Conservation (phyloP, 2,797 vertebrate genomes). For the Delichon dasypus region DNA sequence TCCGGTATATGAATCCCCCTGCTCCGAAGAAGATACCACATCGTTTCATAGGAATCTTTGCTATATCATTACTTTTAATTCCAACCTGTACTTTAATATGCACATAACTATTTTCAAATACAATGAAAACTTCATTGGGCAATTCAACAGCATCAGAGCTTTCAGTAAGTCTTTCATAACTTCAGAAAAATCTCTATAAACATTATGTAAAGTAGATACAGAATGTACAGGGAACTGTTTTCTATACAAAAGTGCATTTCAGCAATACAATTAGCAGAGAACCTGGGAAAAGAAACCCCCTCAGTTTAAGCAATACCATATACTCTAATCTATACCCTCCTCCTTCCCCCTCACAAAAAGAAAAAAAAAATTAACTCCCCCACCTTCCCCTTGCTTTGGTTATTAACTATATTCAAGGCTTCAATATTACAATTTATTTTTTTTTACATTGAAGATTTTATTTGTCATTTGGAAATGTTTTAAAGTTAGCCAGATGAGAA, state of each 20-base stretch:
- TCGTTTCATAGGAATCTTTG: slow-evolving; percentile 42
- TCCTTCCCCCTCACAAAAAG: neutral
- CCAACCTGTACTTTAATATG: slow-evolving; percentile 58
- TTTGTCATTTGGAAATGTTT: slow-evolving; percentile 55
- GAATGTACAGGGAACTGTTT: slow-evolving; percentile 73
- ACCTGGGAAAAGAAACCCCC: neutral
- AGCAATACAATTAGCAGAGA: slow-evolving; percentile 71
- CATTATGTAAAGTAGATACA: slow-evolving; percentile 72
- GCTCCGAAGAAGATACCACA: slow-evolving; percentile 40
- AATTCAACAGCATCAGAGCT: slow-evolving; percentile 59
- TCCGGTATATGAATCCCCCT: neutral
- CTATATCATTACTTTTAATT: slow-evolving; percentile 68
- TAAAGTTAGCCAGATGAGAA: slow-evolving; percentile 21
- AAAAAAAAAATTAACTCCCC: neutral
- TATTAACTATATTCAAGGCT: slow-evolving; percentile 65
- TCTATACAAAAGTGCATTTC: slow-evolving; percentile 78
- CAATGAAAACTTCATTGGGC: slow-evolving; percentile 44
- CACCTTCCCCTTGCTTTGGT: slow-evolving; percentile 73
- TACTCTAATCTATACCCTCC: slow-evolving; percentile 17
- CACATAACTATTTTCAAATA: slow-evolving; percentile 71
- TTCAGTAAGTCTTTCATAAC: slow-evolving; percentile 61
- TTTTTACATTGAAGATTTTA: neutral
- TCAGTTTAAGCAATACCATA: slow-evolving; percentile 59
- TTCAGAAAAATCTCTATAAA: slow-evolving; percentile 73
- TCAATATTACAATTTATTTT: neutral